Evolutionary conservation across 2,113 vertebrate species (phyloP).

Genomic region (Hylia prasina): DNA sequence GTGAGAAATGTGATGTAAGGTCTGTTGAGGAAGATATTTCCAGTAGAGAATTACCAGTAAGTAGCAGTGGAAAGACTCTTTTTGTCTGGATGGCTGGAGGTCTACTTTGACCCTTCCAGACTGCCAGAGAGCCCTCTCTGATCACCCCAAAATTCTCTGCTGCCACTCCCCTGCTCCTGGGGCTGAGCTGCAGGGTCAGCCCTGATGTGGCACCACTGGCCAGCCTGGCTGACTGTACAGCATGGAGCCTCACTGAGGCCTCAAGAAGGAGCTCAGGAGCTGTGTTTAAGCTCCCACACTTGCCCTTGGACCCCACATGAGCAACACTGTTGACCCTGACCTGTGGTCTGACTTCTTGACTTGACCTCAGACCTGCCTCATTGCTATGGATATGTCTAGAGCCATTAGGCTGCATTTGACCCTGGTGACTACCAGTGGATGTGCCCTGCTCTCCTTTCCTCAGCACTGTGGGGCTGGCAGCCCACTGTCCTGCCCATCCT

Average conservation of each 20-base stretch:
- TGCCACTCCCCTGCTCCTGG: neutral
- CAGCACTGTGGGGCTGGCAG: fast-evolving
- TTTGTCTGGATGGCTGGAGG: neutral
- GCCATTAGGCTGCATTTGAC: neutral
- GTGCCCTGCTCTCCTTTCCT: neutral
- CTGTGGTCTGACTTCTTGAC: neutral
- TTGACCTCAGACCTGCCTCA: conserved; percentile 8
- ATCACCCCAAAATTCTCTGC: neutral
- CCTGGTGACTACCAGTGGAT: neutral
- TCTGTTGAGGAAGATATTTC: neutral
- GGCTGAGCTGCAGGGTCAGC: neutral
- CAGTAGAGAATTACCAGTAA: neutral
- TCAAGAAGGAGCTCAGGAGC: fast-evolving
- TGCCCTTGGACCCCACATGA: neutral
- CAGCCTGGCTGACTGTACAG: neutral
- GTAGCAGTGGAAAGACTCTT: neutral
- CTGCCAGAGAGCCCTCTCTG: neutral
- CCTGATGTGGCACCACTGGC: fast-evolving
- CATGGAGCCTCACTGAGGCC: fast-evolving
- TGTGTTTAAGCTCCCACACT: neutral
- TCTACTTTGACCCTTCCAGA: neutral
- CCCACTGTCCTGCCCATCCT: neutral
- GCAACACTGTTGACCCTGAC: neutral
- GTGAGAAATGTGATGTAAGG: neutral
- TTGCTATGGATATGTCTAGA: neutral